Conservation (phyloP, 2,888 invertebrate species). For the Eubasilissa splendida region DNA sequence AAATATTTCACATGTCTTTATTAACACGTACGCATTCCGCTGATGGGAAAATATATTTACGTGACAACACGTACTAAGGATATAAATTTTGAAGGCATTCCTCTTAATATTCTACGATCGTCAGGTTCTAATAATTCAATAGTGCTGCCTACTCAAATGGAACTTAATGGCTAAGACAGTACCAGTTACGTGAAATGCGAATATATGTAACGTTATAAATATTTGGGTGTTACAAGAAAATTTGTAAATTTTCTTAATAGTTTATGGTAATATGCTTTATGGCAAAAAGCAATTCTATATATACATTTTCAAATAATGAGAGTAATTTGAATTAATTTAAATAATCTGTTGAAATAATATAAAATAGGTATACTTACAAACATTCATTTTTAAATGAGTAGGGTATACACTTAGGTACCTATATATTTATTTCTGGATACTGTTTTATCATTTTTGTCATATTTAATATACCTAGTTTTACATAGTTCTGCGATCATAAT, state of each 20-base stretch:
- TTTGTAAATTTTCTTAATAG: neutral
- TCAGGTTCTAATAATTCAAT: constrained; percentile 46
- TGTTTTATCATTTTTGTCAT: too few relatives aligned
- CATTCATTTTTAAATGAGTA: too few relatives aligned
- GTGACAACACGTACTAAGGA: constrained; percentile 40
- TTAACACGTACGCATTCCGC: constrained; percentile 48
- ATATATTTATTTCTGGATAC: too few relatives aligned
- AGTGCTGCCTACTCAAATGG: constrained; percentile 22
- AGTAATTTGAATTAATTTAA: too few relatives aligned
- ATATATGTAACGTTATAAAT: constrained; percentile 4
- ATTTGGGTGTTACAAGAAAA: neutral
- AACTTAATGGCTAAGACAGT: constrained; percentile 2
- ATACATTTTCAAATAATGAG: too few relatives aligned
- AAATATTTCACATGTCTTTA: constrained; percentile 25
- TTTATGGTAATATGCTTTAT: too few relatives aligned
- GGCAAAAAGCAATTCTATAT: too few relatives aligned
- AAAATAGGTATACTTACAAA: too few relatives aligned
- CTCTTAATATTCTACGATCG: constrained; percentile 45
- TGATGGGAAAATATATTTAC: constrained; percentile 46
- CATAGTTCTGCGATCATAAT: too few relatives aligned
- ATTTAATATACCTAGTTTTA: too few relatives aligned
- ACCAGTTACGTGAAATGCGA: constrained; percentile 20
- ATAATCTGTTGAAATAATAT: too few relatives aligned
- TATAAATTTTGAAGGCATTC: constrained; percentile 36
- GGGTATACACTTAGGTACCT: too few relatives aligned